Percentiles rank a stretch among this genome's conserved stretches.
phyloP scores from a whole-genome alignment of 1,140 invertebrate genomes.

The Harpegnathos saltator region DNA sequence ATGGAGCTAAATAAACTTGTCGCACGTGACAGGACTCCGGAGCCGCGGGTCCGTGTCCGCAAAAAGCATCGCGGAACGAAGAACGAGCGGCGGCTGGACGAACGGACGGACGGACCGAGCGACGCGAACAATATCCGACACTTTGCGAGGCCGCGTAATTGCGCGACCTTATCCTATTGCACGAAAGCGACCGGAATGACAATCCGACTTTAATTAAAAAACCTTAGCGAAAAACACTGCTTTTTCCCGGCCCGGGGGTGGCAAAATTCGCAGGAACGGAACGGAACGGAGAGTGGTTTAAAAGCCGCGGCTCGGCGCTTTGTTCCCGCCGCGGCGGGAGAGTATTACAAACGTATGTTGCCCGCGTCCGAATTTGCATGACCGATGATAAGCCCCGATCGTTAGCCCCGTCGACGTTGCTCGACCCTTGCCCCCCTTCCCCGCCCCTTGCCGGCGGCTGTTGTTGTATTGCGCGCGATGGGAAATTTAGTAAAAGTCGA shows the following conservation, averaged over 20 bases:
- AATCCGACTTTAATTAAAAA: conserved; percentile 53
- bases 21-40: conserved; percentile 74
- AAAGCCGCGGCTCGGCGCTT: too few relatives aligned
- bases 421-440: neutral
- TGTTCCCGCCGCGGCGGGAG: too few relatives aligned
- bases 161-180: conserved; percentile 15
- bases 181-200: conserved; percentile 22
- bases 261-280: conserved; percentile 7
- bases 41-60: conserved; percentile 38
- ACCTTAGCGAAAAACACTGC: conserved; percentile 1
- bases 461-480: too few relatives aligned
- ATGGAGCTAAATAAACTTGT: conserved; percentile 74
- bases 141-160: conserved; percentile 47
- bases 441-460: too few relatives aligned
- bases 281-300: neutral
- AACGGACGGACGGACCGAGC: conserved; percentile 33
- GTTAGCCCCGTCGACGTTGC: too few relatives aligned
- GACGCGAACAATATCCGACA: conserved; percentile 41
- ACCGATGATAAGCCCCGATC: neutral
- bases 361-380: neutral
- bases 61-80: conserved; percentile 41
- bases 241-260: neutral
- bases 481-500: conserved; percentile 59
- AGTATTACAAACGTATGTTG: neutral
- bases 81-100: conserved; percentile 18